Conservation (phyloP, 1,140 invertebrate species). For the Eufriesea mexicana region DNA sequence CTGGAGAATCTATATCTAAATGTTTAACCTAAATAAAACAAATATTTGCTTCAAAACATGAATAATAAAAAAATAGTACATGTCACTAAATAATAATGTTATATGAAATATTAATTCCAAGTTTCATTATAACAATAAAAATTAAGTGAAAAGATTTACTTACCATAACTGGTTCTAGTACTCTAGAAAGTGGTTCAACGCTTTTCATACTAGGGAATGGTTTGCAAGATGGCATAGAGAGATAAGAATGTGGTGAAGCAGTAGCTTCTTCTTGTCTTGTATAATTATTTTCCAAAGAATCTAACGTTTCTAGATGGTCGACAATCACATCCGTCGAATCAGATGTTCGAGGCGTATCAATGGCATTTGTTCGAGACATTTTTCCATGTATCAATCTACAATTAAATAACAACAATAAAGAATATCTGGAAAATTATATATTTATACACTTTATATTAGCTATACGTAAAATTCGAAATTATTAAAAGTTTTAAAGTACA, state of each 20-base stretch:
- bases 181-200: conserved; percentile 88
- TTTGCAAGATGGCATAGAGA: conserved; percentile 91
- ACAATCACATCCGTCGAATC: conserved; percentile 65
- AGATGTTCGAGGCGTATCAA: conserved; percentile 64
- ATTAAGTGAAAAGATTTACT: conserved; percentile 15
- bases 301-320: conserved; percentile 68
- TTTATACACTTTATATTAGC: not conserved
- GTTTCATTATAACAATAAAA: not conserved
- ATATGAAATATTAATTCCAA: not conserved
- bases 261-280: conserved; percentile 69
- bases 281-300: conserved; percentile 73
- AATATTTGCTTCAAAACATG: not conserved
- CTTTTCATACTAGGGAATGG: conserved; percentile 88
- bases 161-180: conserved; percentile 87
- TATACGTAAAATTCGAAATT: not conserved
- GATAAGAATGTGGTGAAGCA: conserved; percentile 86
- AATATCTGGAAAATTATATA: not conserved
- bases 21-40: conserved; percentile 70
- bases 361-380: conserved; percentile 63
- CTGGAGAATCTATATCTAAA: conserved; percentile 76
- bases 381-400: conserved; percentile 63
- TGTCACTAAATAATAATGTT: not conserved
- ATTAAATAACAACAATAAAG: conserved; percentile 16
- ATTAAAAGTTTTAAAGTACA: not conserved
- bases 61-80: not conserved